phyloP scores from a whole-genome alignment of 2,113 vertebrate species.

The Cryptotis parvus region DNA sequence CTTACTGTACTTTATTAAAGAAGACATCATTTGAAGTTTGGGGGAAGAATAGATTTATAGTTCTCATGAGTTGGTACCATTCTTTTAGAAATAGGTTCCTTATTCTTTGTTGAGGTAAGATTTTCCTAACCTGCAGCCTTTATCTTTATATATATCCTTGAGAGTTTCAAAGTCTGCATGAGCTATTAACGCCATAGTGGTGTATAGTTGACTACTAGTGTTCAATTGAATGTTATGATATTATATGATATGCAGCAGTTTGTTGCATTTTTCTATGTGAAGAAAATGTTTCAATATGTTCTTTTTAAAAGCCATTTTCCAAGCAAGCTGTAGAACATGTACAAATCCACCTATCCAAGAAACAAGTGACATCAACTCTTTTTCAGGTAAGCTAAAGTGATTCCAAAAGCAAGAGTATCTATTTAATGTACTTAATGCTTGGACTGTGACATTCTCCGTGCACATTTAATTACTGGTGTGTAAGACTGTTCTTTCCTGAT shows the following conservation, averaged over 20 bases:
- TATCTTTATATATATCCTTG: too few species aligned
- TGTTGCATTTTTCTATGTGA: not conserved
- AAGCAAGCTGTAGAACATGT: conserved; percentile 97
- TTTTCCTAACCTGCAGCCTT: not conserved
- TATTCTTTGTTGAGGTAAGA: not conserved
- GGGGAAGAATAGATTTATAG: not conserved
- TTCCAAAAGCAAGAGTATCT: not conserved
- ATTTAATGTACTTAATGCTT: not conserved
- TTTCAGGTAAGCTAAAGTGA: conserved; percentile 93
- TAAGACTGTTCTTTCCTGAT: not conserved
- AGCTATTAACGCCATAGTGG: too few species aligned
- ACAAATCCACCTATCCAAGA: conserved; percentile 95
- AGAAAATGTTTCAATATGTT: not conserved
- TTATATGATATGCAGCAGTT: not conserved
- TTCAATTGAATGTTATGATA: not conserved
- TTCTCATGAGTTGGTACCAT: not conserved
- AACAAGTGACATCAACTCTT: conserved; percentile 94
- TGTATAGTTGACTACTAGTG: not conserved
- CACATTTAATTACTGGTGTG: accelerated
- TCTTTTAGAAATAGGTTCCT: not conserved
- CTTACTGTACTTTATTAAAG: not conserved
- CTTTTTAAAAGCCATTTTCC: conserved; percentile 93
- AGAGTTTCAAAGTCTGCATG: too few species aligned
- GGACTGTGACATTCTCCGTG: not conserved
- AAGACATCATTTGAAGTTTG: not conserved